Evolutionary conservation across 2,797 vertebrate species (phyloP), one percentile per base, ranked within the genome.

Genomic region (Chrysocyon brachyurus): DNA sequence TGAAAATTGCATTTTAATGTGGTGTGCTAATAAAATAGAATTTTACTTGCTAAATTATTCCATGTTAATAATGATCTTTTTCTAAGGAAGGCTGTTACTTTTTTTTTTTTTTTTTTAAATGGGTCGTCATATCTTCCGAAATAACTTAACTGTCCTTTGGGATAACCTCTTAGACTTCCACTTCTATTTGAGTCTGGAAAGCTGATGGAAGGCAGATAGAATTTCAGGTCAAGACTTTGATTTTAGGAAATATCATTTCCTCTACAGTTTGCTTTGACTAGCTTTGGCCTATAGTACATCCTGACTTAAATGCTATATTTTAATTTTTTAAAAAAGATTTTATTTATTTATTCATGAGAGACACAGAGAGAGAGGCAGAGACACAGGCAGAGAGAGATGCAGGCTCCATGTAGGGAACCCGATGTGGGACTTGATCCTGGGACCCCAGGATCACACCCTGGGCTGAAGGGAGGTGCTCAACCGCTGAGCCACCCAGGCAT

Each of bases 1-100:
- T 96, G 92, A 87, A 97, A 96, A 90, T 96, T 95, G 78, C 92
- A 82, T 94, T 96, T 93, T 97, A 97, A 96, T 93, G 96, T 97
- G 3, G 84, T 97, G 17, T 85, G 77, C 70, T 75, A 90, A 92
- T 93, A 90, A 66, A 96, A 95, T 57, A 91, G 88, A 73, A 59
- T 94, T 96, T 73, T 92, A 57, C 94, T 36, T 17, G 73, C 64
- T 91, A 79, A 98, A 89, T 85, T 97, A 85, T 96, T 91, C 59
- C 46, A 5, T 96, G 31, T 79, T 96, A 95, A 46, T 96, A 87
- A 36, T 96, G 66, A 59, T 97, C 31, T 92, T 88, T 90, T 91
- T 91, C 61, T 73, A 54, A 96, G 33, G 36, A 93, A 93, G 63
- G 5, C 63, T 91, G 46, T 89, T 82, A 33, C 40, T 33, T 68